Evolutionary conservation across 2,113 vertebrate genomes (phyloP), one percentile per base, ranked within the genome.

Genomic region (Pitta sordida): DNA sequence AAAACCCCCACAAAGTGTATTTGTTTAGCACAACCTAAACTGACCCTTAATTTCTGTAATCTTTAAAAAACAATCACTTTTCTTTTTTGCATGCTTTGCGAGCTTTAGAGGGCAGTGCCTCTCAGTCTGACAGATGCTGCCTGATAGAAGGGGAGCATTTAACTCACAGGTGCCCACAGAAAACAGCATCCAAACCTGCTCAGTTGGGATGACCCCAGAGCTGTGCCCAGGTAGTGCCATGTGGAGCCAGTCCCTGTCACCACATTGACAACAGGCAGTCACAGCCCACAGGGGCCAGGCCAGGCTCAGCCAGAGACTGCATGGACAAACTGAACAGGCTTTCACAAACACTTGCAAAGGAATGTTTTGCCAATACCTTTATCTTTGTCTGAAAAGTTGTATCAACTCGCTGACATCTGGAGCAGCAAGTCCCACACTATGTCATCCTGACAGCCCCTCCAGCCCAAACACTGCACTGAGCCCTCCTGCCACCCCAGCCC

Each of bases 361-460:
- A 1, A 48, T 26, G 13, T 15, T 74, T 3, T 34, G 56, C 22
- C 18, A 3, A 5, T 13, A 15, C 27, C n/a, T 59, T 48, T 34
- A 12, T 34, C 56, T 62, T 21, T 59, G 51, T 36, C 30, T 0
- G 3, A 29, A 43, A 32, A 86, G 51, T 43, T 7, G 7, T 37
- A n/a, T 10, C 39, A 14, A 15, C 0, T 6, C 20, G 17, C 29
- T 4, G 13, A 37, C 15, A 18, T 1, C 2, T 2, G 4, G 0
- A 30, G 49, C 69, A 62, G 76, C 0, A 1, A 62, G 75, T 51
- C 43, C 43, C 1, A 0, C 43, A 0, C 1, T 0, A 22, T 10
- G 30, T 7, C 36, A 32, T 6, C 24, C 27, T 0, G 0, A 24
- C 0, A 37, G 22, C 15, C 37, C 36, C 75, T 60, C 36, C 76